These are phyloP conservation scores for Ferrisia virgata DNA, from an alignment of 2,888 invertebrate genomes.

Conservation along the genomic window DNA sequence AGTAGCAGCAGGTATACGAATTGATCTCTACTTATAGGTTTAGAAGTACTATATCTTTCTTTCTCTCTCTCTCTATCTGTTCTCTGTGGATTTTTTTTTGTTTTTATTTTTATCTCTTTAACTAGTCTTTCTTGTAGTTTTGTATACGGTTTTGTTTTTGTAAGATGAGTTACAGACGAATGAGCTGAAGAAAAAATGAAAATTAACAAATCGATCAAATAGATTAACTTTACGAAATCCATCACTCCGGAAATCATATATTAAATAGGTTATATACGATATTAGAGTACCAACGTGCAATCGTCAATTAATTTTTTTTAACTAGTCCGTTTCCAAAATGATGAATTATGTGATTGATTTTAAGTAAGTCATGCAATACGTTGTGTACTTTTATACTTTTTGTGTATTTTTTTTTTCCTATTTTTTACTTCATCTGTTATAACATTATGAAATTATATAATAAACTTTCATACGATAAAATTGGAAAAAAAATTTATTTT, in stretches of 20 bases:
- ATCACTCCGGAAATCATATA: not conserved
- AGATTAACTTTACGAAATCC: not conserved
- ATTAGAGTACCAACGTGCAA: conserved; percentile 13
- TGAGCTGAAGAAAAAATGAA: not conserved
- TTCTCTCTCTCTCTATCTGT: too few species aligned
- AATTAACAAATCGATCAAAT: not conserved
- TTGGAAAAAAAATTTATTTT: conserved; percentile 1
- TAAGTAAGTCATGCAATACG: conserved; percentile 35
- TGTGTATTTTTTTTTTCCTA: conserved; percentile 29
- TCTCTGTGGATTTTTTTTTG: not conserved
- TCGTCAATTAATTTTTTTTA: conserved; percentile 33
- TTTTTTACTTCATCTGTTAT: conserved; percentile 38
- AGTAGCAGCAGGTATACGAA: not conserved
- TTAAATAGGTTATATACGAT: too few species aligned
- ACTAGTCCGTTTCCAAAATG: conserved; percentile 42
- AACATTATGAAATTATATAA: conserved; percentile 34
- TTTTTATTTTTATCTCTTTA: conserved; percentile 6
- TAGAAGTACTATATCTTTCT: not conserved
- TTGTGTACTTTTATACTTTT: conserved; percentile 31
- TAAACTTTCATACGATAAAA: conserved; percentile 38
- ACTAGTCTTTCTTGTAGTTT: conserved; percentile 21
- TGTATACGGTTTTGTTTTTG: not conserved
- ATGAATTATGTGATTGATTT: conserved; percentile 34
- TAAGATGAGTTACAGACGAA: not conserved
- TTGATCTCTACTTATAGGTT: conserved; percentile 15